These are phyloP conservation scores for Drosophila mulleri DNA, from an alignment of 2,888 invertebrate species.

Conservation along the genomic window DNA sequence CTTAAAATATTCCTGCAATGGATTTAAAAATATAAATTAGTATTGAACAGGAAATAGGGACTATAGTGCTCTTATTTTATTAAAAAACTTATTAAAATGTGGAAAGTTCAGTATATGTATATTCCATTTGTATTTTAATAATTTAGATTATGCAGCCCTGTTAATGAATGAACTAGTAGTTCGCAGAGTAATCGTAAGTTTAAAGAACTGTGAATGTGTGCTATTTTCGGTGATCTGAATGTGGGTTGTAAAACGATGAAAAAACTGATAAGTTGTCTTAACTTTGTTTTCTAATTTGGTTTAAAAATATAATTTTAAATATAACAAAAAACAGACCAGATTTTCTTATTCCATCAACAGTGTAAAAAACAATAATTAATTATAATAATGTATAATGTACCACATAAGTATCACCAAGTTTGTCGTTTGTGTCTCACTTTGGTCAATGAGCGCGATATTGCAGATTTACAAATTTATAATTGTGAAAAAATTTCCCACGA, in stretches of 20 bases:
- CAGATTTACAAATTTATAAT: slow-evolving; percentile 86
- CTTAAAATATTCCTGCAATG: too few species aligned
- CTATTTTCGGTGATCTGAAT: slow-evolving; percentile 70
- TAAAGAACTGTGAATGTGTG: slow-evolving; percentile 48
- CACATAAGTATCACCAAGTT: slow-evolving; percentile 96
- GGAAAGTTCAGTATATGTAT: too few species aligned
- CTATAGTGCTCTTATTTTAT: too few species aligned
- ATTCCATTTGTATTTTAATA: background rate
- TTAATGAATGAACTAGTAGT: slow-evolving; percentile 42
- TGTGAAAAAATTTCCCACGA: slow-evolving; percentile 37
- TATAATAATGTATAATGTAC: slow-evolving; percentile 94
- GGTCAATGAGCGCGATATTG: slow-evolving; percentile 90
- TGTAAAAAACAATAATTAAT: slow-evolving; percentile 48
- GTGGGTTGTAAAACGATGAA: slow-evolving; percentile 76
- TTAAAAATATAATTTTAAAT: slow-evolving; percentile 72
- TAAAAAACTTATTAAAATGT: too few species aligned
- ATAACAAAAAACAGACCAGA: slow-evolving; percentile 46
- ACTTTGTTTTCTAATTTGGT: slow-evolving; percentile 76
- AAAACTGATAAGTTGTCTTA: slow-evolving; percentile 75
- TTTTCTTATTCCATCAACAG: slow-evolving; percentile 51
- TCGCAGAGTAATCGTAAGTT: slow-evolving; percentile 34
- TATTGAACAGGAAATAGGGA: too few species aligned
- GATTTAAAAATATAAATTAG: too few species aligned
- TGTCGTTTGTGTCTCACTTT: slow-evolving; percentile 96
- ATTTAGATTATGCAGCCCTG: slow-evolving; percentile 5